Conservation (phyloP, 2,113 vertebrate species). For the Terrapene triunguis region DNA sequence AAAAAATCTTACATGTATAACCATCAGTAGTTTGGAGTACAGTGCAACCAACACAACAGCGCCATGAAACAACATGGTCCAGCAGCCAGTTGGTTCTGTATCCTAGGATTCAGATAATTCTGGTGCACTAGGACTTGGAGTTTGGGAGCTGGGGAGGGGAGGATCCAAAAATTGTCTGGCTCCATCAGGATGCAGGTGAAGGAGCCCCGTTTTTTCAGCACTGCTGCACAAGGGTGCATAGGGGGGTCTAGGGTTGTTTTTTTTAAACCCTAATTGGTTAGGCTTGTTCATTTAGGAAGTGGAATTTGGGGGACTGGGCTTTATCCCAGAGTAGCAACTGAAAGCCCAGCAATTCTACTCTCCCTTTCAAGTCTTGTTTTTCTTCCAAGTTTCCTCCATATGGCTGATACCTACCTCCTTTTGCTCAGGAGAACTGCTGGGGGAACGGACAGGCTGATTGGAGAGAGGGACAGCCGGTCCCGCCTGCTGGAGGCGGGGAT, state of each 20-base stretch:
- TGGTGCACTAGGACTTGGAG: not conserved
- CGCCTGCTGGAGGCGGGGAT: constrained; percentile 60
- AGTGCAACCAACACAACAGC: no score
- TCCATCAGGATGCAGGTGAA: not conserved
- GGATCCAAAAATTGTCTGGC: not conserved
- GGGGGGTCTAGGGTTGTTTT: not conserved
- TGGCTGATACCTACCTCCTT: no score
- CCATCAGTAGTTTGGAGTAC: no score
- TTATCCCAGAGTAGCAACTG: not conserved
- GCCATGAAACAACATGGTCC: not conserved
- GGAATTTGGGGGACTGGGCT: not conserved
- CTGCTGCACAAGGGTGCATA: not conserved
- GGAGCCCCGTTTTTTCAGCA: not conserved
- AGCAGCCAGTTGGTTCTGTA: not conserved
- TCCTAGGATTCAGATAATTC: not conserved
- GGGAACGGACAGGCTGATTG: not conserved
- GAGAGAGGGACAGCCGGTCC: not conserved
- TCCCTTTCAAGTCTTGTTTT: not conserved
- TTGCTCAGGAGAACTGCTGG: not conserved
- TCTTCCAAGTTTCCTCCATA: not conserved
- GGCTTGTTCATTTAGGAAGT: not conserved
- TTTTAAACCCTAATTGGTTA: no score
- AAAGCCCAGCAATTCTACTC: accelerated
- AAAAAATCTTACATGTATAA: not conserved
- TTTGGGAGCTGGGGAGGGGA: not conserved